Conservation (phyloP, 2,797 vertebrate genomes). For the Sitta carolinensis region DNA sequence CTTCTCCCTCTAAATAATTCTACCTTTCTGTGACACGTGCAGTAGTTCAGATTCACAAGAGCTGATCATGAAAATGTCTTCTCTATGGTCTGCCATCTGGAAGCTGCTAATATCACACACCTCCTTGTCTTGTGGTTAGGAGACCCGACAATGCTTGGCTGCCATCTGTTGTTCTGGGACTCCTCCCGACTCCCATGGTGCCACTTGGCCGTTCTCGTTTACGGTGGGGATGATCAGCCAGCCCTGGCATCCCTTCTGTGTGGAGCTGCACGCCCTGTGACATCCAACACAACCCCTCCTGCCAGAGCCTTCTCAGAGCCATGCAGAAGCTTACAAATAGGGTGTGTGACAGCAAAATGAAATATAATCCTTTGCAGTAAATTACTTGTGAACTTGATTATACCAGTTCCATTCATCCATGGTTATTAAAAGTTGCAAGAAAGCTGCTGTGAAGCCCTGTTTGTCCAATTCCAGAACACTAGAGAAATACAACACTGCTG, state of each 20-base stretch:
- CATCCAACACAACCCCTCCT: background rate
- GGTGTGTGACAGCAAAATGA: background rate
- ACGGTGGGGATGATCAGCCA: background rate
- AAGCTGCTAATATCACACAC: background rate
- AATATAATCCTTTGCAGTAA: background rate
- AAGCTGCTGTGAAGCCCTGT: background rate
- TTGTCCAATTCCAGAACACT: background rate
- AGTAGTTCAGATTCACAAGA: background rate
- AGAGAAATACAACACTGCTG: background rate
- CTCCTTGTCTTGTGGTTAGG: background rate
- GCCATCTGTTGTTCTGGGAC: background rate
- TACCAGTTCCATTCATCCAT: fast-evolving
- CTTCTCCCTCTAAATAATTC: background rate
- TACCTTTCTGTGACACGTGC: background rate
- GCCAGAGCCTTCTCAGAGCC: background rate
- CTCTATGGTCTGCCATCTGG: background rate
- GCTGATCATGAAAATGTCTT: background rate
- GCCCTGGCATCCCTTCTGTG: background rate
- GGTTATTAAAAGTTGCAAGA: background rate
- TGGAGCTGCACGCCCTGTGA: background rate
- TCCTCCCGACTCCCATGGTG: background rate
- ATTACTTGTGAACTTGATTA: background rate
- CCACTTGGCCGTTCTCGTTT: background rate
- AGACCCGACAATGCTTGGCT: background rate
- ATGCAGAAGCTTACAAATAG: background rate